Percentiles rank a stretch among this genome's conserved stretches.
These are phyloP conservation scores for Diplazon laetatorius DNA, from an alignment of 2,888 invertebrate genomes.

Conservation along the genomic window DNA sequence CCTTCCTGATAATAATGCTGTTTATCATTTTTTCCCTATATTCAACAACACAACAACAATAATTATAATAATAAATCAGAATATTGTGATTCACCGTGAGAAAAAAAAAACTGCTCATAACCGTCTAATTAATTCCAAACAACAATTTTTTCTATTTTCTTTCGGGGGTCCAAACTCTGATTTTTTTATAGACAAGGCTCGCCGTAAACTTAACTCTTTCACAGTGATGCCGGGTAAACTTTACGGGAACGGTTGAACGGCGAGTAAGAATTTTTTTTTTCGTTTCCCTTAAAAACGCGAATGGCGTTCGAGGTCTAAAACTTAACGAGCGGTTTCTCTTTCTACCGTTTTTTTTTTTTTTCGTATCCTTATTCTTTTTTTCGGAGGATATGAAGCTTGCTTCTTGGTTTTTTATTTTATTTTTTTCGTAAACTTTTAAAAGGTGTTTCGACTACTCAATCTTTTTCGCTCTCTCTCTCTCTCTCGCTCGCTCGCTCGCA, in stretches of 20 bases:
- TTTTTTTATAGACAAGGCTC: conserved; percentile 11
- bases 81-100: no score
- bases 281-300: no score
- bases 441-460: conserved; percentile 74
- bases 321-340: conserved; percentile 46
- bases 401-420: no score
- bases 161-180: conserved; percentile 11
- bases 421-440: conserved; percentile 70
- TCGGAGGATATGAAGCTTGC: conserved; percentile 47
- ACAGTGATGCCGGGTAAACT: conserved; percentile 27
- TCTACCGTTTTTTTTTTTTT: no score
- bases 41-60: conserved; percentile 24
- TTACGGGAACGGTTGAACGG: conserved; percentile 16
- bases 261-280: conserved; percentile 54
- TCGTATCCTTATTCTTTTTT: conserved; percentile 24
- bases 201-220: conserved; percentile 28
- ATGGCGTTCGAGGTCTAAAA: conserved; percentile 65
- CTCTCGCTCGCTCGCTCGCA: conserved; percentile 25
- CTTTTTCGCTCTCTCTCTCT: conserved; percentile 56
- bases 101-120: background rate
- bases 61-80: no score
- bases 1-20: no score
- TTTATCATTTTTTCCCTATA: background rate
- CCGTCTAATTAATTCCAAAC: background rate
- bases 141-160: conserved; percentile 1